phyloP scores from a whole-genome alignment of 2,888 invertebrate genomes.

The Sesamia inferens region DNA sequence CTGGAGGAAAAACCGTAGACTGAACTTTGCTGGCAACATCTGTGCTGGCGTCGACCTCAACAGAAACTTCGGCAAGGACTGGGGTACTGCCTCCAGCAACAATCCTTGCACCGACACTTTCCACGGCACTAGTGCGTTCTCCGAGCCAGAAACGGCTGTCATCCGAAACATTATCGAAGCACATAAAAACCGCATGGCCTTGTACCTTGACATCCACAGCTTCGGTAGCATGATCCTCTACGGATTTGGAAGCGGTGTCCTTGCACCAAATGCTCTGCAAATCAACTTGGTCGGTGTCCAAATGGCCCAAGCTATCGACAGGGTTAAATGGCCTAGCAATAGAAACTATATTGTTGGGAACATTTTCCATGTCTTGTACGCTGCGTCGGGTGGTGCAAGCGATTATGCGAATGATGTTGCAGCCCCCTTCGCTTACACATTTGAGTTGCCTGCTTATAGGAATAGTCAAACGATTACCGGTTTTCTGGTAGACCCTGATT shows the following conservation, averaged over 20 bases:
- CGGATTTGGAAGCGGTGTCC: conserved; percentile 78
- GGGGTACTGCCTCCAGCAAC: conserved; percentile 89
- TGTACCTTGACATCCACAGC: conserved; percentile 94
- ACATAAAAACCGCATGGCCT: conserved; percentile 85
- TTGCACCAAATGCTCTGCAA: conserved; percentile 86
- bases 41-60: conserved; percentile 94
- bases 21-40: conserved; percentile 63
- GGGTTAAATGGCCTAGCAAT: conserved; percentile 81
- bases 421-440: conserved; percentile 89
- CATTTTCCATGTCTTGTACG: conserved; percentile 85
- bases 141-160: conserved; percentile 91
- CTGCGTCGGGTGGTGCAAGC: conserved; percentile 91
- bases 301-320: conserved; percentile 84
- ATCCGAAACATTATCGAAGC: conserved; percentile 89
- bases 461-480: conserved; percentile 83
- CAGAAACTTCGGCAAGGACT: conserved; percentile 93
- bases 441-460: conserved; percentile 88
- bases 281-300: conserved; percentile 79
- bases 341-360: conserved; percentile 88
- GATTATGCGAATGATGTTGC: conserved; percentile 90
- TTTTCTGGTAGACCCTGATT: conserved; percentile 88
- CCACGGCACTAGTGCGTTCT: conserved; percentile 91
- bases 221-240: conserved; percentile 91
- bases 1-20: conserved; percentile 92
- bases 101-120: conserved; percentile 90